These are phyloP conservation scores for Apostichopus parvimensis DNA, from an alignment of 35 echinoderm and acorn worm genomes.

Conservation along the genomic window DNA sequence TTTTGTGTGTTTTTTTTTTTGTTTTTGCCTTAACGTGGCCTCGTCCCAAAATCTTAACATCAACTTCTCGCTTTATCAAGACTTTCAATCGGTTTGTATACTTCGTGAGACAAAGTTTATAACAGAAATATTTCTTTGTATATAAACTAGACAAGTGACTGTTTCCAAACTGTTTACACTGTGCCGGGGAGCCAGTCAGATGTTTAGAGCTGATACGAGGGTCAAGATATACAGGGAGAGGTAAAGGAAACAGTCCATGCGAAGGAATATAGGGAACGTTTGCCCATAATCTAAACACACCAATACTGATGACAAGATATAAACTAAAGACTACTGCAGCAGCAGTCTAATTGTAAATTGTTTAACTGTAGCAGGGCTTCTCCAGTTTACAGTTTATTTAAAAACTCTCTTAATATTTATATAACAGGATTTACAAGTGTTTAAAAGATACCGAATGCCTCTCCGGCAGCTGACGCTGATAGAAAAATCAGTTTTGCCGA, in stretches of 20 bases:
- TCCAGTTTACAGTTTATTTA: slow-evolving; percentile 43
- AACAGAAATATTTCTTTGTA: slow-evolving; percentile 58
- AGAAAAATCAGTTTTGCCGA: slow-evolving; percentile 26
- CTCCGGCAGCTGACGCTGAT: not conserved
- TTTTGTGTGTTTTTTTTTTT: not conserved
- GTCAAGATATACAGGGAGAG: slow-evolving; percentile 44
- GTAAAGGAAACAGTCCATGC: not conserved
- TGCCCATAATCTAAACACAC: slow-evolving; percentile 57
- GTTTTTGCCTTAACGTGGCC: slow-evolving; percentile 20
- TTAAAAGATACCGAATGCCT: slow-evolving; percentile 32
- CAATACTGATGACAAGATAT: slow-evolving; percentile 19
- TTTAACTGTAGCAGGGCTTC: slow-evolving; percentile 46
- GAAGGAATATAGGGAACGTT: slow-evolving; percentile 22
- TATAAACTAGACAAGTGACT: slow-evolving; percentile 54
- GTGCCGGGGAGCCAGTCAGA: slow-evolving; percentile 31
- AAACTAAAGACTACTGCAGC: slow-evolving; percentile 20
- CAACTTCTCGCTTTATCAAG: slow-evolving; percentile 40
- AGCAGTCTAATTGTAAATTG: slow-evolving; percentile 52
- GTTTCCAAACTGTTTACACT: slow-evolving; percentile 60
- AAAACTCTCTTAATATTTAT: slow-evolving; percentile 54
- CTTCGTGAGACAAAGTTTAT: slow-evolving; percentile 39
- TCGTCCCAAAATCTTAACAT: slow-evolving; percentile 33
- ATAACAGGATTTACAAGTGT: slow-evolving; percentile 53
- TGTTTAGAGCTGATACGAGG: slow-evolving; percentile 53
- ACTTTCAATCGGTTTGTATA: slow-evolving; percentile 51